Base-by-base conservation (phyloP, 2,888 invertebrate genomes). In the Scaptomyza polygonia region DNA sequence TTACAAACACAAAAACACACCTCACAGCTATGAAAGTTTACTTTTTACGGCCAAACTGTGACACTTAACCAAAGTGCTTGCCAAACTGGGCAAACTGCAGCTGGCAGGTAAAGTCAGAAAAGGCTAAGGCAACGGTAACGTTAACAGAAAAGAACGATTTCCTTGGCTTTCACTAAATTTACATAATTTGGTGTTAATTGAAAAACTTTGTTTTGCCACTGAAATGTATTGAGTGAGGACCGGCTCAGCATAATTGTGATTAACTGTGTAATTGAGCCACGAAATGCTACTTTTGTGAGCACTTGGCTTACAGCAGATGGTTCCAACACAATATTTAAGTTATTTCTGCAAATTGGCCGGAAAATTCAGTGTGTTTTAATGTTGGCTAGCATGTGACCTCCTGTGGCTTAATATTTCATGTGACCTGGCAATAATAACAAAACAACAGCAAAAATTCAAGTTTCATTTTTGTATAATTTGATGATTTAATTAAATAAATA, bases 401-500 rank as follows among this genome's bases (percentile, higher is more conserved):
- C 47, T 77, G 87, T 59, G 81, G 81, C 77, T 70, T 82, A 62
- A 67, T 77, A 49, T 86, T 84, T 78, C 78, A 70, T 74, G 72
- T 66, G 63, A 62, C 56, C 61, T 51, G 42, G 51, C 48, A 56
- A 53, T 65, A 73, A 58, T 62, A 72, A 45, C 61, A 63, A 36
- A 42, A 47, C 49, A 54, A 25, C 45, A 61, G n/a, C 57, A 61
- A 21, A 44, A 3, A 16, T 45, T 43, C 12, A 49, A 11, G 12
- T 25, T 5, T 25, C 12, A 30, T 74, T 79, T 39, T 74, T 70
- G 75, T 68, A 72, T 84, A 82, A 82, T 84, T 82, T 87, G 75
- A 87, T 84, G 87, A 86, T 82, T 86, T 82, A 81, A 82, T 86
- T 82, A 77, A 77, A 77, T 74, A 81, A 84, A 86, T 84, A 74